Evolutionary conservation across 2,113 vertebrate genomes (phyloP), one percentile per base, ranked within the genome.

Genomic region (Lonchura striata): DNA sequence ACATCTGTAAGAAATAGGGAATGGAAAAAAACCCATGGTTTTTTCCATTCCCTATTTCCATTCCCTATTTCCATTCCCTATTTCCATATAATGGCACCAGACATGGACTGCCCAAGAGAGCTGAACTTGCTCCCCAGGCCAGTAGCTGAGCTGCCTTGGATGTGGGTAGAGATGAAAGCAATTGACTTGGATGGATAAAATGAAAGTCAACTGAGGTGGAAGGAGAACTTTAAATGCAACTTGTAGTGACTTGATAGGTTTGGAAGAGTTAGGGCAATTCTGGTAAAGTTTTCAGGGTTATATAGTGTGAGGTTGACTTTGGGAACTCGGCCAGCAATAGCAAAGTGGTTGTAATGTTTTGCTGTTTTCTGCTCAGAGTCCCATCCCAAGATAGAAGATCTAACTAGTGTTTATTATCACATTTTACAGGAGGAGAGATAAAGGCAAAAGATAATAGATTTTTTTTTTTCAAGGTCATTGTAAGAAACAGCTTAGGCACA

Each of bases 381-480:
- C 11, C 16, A 28, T 86, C 27, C 30, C 53, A 27, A 54, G 42
- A 54, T 8, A n/a, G 63, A 80, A 85, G 41, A 64, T 63, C 42
- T 94, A 90, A 82, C 63, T 69, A 27, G 12, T 77, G 77, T 88
- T 90, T 93, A 78, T 88, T 88, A 90, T 76, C 39, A 4, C 79
- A 64, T 91, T 95, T 94, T 88, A 78, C 74, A 77, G 78, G 44
- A 76, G 61, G 31, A 87, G 77, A 86, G 53, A 70, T 60, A 87
- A 89, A 94, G 70, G 77, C 30, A 59, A 64, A 53, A 41, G 81
- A 80, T 65, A 93, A 92, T 83, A 86, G 74, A 56, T 84, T 84
- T 57, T 84, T 61, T n/a, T n/a, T 70, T 47, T 39, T 61, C 87
- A 95, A 90, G 87, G 91, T 96, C 66, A 14, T 74, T 87, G 14